Evolutionary conservation across 1,140 invertebrate genomes (phyloP).

Genomic region (Trichoplusia ni): DNA sequence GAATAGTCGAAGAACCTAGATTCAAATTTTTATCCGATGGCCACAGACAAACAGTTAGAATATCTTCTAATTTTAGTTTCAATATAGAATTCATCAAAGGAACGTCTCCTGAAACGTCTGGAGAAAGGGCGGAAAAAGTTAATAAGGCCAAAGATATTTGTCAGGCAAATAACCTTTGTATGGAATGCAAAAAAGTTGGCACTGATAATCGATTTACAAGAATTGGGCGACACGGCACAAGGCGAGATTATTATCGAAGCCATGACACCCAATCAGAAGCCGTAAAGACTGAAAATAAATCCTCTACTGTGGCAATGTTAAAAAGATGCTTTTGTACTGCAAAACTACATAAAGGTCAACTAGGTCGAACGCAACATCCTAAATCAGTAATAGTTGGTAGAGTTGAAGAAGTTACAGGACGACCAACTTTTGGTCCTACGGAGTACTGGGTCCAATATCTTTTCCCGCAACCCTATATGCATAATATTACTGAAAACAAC

Average conservation of each 20-base stretch:
- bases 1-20: slow-evolving; percentile 2
- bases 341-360: not conserved
- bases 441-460: slow-evolving; percentile 11
- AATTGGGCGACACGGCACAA: not conserved
- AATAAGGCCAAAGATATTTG: not conserved
- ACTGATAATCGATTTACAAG: not conserved
- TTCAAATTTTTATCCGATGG: not conserved
- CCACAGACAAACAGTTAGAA: slow-evolving; percentile 39
- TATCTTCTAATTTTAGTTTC: slow-evolving; percentile 53
- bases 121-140: not conserved
- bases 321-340: slow-evolving; percentile 11
- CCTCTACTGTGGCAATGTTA: not conserved
- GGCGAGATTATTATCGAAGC: not conserved
- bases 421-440: not conserved
- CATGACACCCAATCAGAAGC: not conserved
- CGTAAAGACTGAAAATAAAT: not conserved
- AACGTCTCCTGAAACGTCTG: not conserved
- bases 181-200: not conserved
- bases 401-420: not conserved
- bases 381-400: not conserved
- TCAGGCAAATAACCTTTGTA: not conserved
- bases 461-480: not conserved
- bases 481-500: not conserved
- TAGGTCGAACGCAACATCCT: not conserved
- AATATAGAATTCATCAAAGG: slow-evolving; percentile 58